Evolutionary conservation across 2,113 vertebrate genomes (phyloP).

Genomic region (Geococcyx californianus): DNA sequence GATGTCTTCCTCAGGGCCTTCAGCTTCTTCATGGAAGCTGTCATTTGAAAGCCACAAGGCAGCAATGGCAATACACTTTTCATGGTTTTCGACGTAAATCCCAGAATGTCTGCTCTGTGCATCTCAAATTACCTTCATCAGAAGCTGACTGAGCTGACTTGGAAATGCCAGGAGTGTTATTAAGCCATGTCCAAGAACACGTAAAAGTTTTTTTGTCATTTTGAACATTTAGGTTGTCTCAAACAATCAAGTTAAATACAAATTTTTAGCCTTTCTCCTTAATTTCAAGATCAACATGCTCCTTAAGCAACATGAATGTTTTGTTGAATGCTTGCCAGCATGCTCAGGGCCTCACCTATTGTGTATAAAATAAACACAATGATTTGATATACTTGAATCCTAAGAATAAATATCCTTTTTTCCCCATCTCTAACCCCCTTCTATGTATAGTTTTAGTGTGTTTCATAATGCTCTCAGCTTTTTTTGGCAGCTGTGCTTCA

Average conservation of each 20-base stretch:
- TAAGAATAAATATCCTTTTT: slow-evolving; percentile 1
- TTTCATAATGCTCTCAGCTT: slow-evolving; percentile 38
- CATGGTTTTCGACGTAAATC: background rate
- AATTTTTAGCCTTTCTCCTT: background rate
- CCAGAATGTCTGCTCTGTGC: background rate
- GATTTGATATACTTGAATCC: background rate
- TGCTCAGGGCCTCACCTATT: background rate
- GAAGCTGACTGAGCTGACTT: background rate
- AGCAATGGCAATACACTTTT: background rate
- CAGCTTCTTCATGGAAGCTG: background rate
- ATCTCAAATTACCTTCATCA: background rate
- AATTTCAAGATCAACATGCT: background rate
- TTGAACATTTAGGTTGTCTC: background rate
- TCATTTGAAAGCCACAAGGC: background rate
- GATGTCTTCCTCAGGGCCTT: background rate
- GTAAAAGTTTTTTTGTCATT: background rate
- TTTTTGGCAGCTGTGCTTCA: background rate
- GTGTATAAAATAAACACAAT: background rate
- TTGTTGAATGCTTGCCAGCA: background rate
- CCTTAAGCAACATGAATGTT: background rate
- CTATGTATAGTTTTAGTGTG: slow-evolving; percentile 20
- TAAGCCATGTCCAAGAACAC: background rate
- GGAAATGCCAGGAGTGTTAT: background rate
- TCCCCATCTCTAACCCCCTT: background rate
- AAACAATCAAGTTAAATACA: background rate